Base-by-base conservation (phyloP, 2,888 invertebrate species). In the Apantesis nais region DNA sequence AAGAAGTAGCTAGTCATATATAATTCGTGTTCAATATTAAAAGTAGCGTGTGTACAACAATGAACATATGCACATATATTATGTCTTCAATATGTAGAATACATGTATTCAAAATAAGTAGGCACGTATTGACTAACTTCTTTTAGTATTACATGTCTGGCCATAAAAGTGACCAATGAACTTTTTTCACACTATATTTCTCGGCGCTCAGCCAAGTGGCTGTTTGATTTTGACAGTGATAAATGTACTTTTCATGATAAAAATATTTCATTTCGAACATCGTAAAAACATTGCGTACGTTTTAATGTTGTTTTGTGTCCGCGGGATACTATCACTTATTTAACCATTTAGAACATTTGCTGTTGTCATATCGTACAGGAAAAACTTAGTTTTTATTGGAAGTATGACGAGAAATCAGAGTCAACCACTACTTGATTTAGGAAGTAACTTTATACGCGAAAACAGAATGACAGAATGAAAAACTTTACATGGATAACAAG, bases 211-310 rank as follows among this genome's bases (percentile, higher is more conserved):
- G 66, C 66, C 66, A 66, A 66, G 39, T 44, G 63, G 22, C 29
- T 39, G 48, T 52, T 66, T 66, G 61, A 66, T 70, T 62, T 70
- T 70, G 66, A 66, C 66, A 66, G 65, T 39, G 70, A 70, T 52
- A 70, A 69, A 69, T 69, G 60, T 62, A 62, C 61, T 70, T 68
- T 70, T 64, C 31, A 69, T n/a, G 64, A 69, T 37, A 64, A 64
- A 44, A 44, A 22, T 48, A 60, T 34, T 64, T 69, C n/a, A 60
- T 65, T 60, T 55, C 60, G 29, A 69, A 61, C 19, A 25, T 25
- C 41, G 25, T 63, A 58, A 58, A 58, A 58, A 29, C 55, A 25
- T 55, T 55, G 55, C 29, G 58, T 58, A 29, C 16, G 58, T 16
- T 29, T 29, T 55, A 14, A 16, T 14, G 5, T 58, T 16, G 58